These are phyloP conservation scores for Cephalopterus ornatus DNA, from an alignment of 2,113 vertebrate genomes.

Conservation along the genomic window DNA sequence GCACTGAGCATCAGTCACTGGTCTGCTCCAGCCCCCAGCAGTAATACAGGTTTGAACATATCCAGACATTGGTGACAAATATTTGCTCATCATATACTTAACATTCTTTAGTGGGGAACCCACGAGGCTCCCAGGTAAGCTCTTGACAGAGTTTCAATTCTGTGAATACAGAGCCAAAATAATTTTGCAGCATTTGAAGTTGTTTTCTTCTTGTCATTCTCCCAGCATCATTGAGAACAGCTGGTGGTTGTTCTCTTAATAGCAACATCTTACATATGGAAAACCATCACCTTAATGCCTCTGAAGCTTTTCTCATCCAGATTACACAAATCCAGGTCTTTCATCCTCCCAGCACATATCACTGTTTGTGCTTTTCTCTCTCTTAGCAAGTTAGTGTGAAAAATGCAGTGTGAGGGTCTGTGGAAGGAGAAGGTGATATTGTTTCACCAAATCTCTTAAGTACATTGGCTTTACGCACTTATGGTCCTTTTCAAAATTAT, in stretches of 20 bases:
- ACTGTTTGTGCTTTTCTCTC: neutral
- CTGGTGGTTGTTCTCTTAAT: neutral
- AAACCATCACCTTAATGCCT: neutral
- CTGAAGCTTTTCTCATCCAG: neutral
- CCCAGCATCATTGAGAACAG: neutral
- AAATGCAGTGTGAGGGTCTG: neutral
- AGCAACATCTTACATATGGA: neutral
- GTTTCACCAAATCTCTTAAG: neutral
- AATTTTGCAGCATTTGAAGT: neutral
- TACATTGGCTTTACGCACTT: neutral
- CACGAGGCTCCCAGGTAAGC: neutral
- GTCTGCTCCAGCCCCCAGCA: neutral
- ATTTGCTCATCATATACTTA: neutral
- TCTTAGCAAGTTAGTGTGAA: neutral
- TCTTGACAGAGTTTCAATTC: neutral
- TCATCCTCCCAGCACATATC: neutral
- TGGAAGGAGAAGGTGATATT: neutral
- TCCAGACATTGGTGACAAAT: neutral
- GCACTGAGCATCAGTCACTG: neutral
- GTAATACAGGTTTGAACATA: neutral
- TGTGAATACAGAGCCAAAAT: neutral
- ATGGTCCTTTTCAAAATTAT: neutral
- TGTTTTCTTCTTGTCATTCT: neutral
- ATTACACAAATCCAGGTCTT: neutral
- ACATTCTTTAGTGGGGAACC: neutral